Base-by-base conservation (phyloP, 30 jellyfish, hydroid and myxozoan genomes). In the Morbakka virulenta region DNA sequence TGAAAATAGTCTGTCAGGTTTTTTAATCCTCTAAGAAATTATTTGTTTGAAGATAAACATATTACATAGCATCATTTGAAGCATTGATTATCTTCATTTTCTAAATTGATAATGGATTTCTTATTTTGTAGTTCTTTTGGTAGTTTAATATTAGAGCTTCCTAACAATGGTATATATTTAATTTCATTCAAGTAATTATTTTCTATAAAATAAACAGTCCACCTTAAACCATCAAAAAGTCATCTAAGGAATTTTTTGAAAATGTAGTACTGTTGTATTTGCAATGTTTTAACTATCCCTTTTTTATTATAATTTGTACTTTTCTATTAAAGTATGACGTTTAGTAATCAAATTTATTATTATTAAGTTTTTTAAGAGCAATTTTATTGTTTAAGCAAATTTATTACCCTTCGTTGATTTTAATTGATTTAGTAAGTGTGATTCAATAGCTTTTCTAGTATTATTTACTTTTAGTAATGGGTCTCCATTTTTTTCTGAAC, bases 21-120 rank as follows among this genome's bases (percentile, higher is more conserved):
- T 74, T 68, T 74, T 74, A 51, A 62, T 36, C 35, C 89, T 17
- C 36, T 77, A 72, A n/a, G n/a, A n/a, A n/a, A n/a, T n/a, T n/a
- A n/a, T n/a, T n/a, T n/a, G n/a, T n/a, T n/a, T n/a, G n/a, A n/a
- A n/a, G n/a, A n/a, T n/a, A n/a, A n/a, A n/a, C n/a, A n/a, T n/a
- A n/a, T n/a, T n/a, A n/a, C n/a, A n/a, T n/a, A n/a, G n/a, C n/a
- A n/a, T n/a, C n/a, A n/a, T n/a, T n/a, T n/a, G n/a, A n/a, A n/a
- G n/a, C n/a, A n/a, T n/a, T n/a, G n/a, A n/a, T n/a, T n/a, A n/a
- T n/a, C n/a, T n/a, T n/a, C n/a, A n/a, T 77, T 77, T 27, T 77
- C 57, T 35, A 77, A 13, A n/a, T 77, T 62, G 6, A 62, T 35
- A 22, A 63, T n/a, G n/a, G n/a, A 64, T 2, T 73, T 81, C 14